A percentile compares a stretch with the other conserved stretches of the same genome.
These are phyloP conservation scores for Riptortus pedestris DNA, from an alignment of 1,140 invertebrate species.

Conservation along the genomic window DNA sequence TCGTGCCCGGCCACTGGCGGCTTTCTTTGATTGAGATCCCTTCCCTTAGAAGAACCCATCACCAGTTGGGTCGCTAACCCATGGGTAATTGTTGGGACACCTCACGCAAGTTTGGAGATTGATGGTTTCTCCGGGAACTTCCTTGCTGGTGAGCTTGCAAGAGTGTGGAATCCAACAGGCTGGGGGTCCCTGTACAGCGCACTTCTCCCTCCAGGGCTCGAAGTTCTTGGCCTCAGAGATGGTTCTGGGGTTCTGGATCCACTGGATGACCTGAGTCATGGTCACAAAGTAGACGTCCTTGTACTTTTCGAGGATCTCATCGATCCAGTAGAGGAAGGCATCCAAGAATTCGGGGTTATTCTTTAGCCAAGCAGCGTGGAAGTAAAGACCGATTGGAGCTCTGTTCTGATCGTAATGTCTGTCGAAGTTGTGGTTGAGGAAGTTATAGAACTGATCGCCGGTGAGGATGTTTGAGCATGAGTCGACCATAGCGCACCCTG, in stretches of 20 bases:
- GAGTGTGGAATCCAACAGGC: slow-evolving; percentile 79
- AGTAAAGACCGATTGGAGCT: slow-evolving; percentile 84
- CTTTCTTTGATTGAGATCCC: not conserved
- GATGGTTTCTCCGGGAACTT: slow-evolving; percentile 84
- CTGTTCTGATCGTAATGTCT: slow-evolving; percentile 89
- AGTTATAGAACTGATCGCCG: slow-evolving; percentile 90
- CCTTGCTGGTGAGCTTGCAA: slow-evolving; percentile 82
- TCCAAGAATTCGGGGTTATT: slow-evolving; percentile 89
- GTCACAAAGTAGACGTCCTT: slow-evolving; percentile 94
- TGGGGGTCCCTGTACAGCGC: slow-evolving; percentile 62
- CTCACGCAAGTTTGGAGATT: slow-evolving; percentile 85
- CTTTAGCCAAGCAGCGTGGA: slow-evolving; percentile 92
- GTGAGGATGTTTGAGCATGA: slow-evolving; percentile 88
- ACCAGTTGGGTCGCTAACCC: slow-evolving; percentile 84
- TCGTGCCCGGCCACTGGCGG: not conserved
- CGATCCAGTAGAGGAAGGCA: slow-evolving; percentile 88
- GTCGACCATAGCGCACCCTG: slow-evolving; percentile 92
- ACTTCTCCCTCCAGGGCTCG: slow-evolving; percentile 90
- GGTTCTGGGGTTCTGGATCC: slow-evolving; percentile 87
- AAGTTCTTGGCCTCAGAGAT: slow-evolving; percentile 77
- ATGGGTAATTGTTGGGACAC: slow-evolving; percentile 89
- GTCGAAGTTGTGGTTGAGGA: slow-evolving; percentile 91
- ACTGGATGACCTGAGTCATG: slow-evolving; percentile 94
- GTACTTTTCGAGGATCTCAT: slow-evolving; percentile 75
- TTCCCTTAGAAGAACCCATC: slow-evolving; percentile 73